Conservation (phyloP, 2,888 invertebrate genomes). For the Metallyticus violacea region DNA sequence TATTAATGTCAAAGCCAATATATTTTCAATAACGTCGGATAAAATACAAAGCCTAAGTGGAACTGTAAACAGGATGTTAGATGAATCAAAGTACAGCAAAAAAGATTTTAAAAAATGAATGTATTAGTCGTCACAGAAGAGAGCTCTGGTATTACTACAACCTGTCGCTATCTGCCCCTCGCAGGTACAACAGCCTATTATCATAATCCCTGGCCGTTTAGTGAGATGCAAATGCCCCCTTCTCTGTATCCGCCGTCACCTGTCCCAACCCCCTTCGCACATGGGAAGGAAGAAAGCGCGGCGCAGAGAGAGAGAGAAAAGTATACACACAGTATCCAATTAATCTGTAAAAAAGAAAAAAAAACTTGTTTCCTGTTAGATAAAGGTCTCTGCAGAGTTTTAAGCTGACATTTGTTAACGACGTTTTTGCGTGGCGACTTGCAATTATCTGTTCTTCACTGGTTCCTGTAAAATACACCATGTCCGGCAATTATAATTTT, state of each 20-base stretch:
- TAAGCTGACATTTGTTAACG: neutral
- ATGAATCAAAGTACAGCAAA: too few species aligned
- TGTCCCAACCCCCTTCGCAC: neutral
- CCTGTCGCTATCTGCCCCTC: neutral
- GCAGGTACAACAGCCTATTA: neutral
- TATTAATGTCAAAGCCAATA: too few species aligned
- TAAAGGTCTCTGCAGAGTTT: neutral
- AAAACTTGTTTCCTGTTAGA: neutral
- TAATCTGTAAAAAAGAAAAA: neutral
- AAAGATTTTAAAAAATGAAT: too few species aligned
- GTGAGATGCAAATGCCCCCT: neutral
- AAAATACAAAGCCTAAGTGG: too few species aligned
- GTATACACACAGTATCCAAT: too few species aligned
- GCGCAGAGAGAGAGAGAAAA: too few species aligned
- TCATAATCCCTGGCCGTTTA: neutral
- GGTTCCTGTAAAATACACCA: neutral
- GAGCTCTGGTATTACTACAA: too few species aligned
- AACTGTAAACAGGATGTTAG: too few species aligned
- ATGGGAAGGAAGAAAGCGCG: too few species aligned
- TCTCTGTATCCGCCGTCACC: neutral
- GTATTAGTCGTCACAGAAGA: too few species aligned
- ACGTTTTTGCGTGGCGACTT: neutral
- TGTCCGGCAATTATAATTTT: neutral
- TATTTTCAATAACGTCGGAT: too few species aligned
- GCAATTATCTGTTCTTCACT: neutral